Evolutionary conservation across 2,888 invertebrate genomes (phyloP).

Genomic region (Pteria penguin): DNA sequence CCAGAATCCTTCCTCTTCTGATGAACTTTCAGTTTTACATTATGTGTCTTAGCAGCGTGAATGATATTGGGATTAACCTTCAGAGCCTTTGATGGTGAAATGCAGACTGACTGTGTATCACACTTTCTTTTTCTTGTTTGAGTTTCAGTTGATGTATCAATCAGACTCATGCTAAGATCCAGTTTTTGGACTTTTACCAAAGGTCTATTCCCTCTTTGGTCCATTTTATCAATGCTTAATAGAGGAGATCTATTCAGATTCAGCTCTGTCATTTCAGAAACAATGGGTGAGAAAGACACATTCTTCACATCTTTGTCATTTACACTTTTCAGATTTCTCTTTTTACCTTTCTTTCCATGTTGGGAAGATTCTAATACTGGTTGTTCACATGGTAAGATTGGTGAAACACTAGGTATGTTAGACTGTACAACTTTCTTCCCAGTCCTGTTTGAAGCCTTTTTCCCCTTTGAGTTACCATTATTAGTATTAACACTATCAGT

Average conservation of each 20-base stretch:
- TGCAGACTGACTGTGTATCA: neutral
- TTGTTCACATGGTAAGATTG: neutral
- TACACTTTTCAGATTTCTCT: neutral
- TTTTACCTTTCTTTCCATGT: neutral
- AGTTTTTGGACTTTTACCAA: conserved; percentile 21
- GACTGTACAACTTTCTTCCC: neutral
- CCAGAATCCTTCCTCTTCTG: conserved; percentile 13
- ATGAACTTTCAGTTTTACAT: neutral
- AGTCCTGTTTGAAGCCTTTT: conserved; percentile 1
- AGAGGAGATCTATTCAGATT: neutral
- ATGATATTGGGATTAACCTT: neutral
- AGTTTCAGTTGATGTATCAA: conserved; percentile 22
- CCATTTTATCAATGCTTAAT: neutral
- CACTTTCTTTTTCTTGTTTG: neutral
- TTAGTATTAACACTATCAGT: neutral
- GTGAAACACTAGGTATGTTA: neutral
- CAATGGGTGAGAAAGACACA: conserved; percentile 25
- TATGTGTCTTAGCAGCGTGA: neutral
- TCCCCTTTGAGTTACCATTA: neutral
- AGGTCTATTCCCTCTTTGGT: neutral
- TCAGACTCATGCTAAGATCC: conserved; percentile 18
- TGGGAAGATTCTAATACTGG: neutral
- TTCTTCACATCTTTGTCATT: conserved; percentile 6
- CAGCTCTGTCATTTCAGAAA: conserved; percentile 3
- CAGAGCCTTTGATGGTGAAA: conserved; percentile 4